phyloP scores from a whole-genome alignment of 1,140 invertebrate genomes.

The Euglossa dilemma region DNA sequence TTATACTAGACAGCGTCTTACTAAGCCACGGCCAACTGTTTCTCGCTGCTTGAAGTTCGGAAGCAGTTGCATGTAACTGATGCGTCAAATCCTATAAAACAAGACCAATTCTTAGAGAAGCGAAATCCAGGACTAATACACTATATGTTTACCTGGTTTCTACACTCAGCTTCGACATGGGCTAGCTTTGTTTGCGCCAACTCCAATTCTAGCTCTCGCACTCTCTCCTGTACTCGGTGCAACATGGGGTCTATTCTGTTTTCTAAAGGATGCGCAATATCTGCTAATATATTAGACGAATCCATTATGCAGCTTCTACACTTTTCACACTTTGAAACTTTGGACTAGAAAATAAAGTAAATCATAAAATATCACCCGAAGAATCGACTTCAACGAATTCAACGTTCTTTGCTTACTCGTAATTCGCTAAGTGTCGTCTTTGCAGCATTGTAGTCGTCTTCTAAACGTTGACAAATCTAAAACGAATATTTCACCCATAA shows the following conservation, averaged over 20 bases:
- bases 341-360: slow-evolving; percentile 76
- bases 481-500: slow-evolving; percentile 21
- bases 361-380: neutral
- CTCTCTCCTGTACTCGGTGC: slow-evolving; percentile 85
- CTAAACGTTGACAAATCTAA: slow-evolving; percentile 93
- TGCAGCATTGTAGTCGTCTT: slow-evolving; percentile 89
- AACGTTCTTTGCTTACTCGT: slow-evolving; percentile 81
- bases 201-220: slow-evolving; percentile 96
- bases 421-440: slow-evolving; percentile 84
- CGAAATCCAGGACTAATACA: too few relatives aligned
- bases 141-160: slow-evolving; percentile 89
- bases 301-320: slow-evolving; percentile 79
- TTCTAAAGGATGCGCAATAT: slow-evolving; percentile 71
- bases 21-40: slow-evolving; percentile 94
- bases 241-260: slow-evolving; percentile 77
- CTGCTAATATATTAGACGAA: slow-evolving; percentile 67
- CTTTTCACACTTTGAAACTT: slow-evolving; percentile 84
- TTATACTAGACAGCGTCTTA: slow-evolving; percentile 88
- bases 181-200: slow-evolving; percentile 98
- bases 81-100: slow-evolving; percentile 93
- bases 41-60: slow-evolving; percentile 90
- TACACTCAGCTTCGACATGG: slow-evolving; percentile 97
- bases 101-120: neutral
- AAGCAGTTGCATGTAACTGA: slow-evolving; percentile 91
- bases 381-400: neutral